These are phyloP conservation scores for Euthynnus affinis DNA, from an alignment of 2,797 vertebrate species.

Conservation along the genomic window DNA sequence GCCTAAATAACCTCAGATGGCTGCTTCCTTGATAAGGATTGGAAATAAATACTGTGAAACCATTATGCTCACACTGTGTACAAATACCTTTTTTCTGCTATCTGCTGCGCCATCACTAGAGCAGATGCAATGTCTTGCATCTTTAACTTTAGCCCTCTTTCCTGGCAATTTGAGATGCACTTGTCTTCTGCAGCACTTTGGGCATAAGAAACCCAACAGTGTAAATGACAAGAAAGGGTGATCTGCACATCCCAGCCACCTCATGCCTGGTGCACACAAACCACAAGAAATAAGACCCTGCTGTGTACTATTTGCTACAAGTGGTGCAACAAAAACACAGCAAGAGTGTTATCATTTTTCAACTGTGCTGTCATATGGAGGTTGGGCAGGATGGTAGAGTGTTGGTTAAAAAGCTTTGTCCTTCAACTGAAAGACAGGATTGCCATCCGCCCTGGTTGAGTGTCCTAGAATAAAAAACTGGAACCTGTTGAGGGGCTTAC, in stretches of 20 bases:
- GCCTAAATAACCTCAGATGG: neutral
- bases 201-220: constrained; percentile 56
- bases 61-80: neutral
- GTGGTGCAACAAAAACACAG: neutral
- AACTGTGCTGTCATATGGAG: neutral
- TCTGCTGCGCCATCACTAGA: neutral
- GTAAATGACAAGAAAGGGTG: constrained; percentile 82
- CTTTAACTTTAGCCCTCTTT: neutral
- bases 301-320: neutral
- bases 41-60: neutral
- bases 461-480: neutral
- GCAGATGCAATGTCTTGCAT: neutral
- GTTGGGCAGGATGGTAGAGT: neutral
- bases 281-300: neutral
- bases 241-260: constrained; percentile 88
- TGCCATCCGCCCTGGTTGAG: constrained; percentile 1
- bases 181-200: constrained; percentile 77
- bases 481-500: neutral
- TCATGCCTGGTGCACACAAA: constrained; percentile 65
- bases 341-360: neutral
- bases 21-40: neutral
- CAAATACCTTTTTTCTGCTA: neutral
- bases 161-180: constrained; percentile 1
- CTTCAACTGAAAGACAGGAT: neutral
- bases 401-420: neutral